Conservation (phyloP, 2,797 vertebrate genomes). For the Moxostoma hubbsi region DNA sequence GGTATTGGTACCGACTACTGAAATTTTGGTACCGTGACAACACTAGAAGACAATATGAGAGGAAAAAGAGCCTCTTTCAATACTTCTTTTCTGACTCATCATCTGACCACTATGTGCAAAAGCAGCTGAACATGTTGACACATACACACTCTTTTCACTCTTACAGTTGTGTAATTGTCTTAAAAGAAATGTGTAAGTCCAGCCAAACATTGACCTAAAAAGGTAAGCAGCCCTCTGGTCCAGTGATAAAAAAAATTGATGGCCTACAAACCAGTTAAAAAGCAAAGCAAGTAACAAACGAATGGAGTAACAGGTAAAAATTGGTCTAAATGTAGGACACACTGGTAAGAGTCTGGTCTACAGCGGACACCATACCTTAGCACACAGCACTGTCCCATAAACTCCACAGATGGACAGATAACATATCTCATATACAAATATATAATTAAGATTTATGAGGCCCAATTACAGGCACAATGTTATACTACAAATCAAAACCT, state of each 20-base stretch:
- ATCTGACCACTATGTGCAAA: slow-evolving; percentile 53
- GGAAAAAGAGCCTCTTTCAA: slow-evolving; percentile 9
- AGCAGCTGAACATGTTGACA: neutral
- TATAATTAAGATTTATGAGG: slow-evolving; percentile 7
- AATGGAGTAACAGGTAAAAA: slow-evolving; percentile 21
- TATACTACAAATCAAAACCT: neutral
- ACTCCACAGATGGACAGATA: slow-evolving; percentile 38
- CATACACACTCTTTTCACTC: neutral
- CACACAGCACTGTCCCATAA: neutral
- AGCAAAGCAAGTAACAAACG: neutral
- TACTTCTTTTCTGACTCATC: slow-evolving; percentile 32
- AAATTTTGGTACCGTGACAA: too few species aligned
- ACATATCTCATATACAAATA: slow-evolving; percentile 28
- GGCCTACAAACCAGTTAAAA: slow-evolving; percentile 16
- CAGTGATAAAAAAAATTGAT: slow-evolving; percentile 13
- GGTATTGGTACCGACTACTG: too few species aligned
- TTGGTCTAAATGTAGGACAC: neutral
- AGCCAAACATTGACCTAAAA: slow-evolving; percentile 32
- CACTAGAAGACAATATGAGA: slow-evolving; percentile 3
- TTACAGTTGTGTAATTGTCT: slow-evolving; percentile 30
- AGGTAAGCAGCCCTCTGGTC: slow-evolving; percentile 6
- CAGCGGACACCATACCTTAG: slow-evolving; percentile 11
- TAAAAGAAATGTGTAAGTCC: slow-evolving; percentile 1
- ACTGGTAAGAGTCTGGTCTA: slow-evolving; percentile 18
- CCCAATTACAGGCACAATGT: neutral